A percentile compares a stretch with the other conserved stretches of the same genome.
Evolutionary conservation across 2,797 vertebrate species (phyloP).

Genomic region (Chaetophractus vellerosus): DNA sequence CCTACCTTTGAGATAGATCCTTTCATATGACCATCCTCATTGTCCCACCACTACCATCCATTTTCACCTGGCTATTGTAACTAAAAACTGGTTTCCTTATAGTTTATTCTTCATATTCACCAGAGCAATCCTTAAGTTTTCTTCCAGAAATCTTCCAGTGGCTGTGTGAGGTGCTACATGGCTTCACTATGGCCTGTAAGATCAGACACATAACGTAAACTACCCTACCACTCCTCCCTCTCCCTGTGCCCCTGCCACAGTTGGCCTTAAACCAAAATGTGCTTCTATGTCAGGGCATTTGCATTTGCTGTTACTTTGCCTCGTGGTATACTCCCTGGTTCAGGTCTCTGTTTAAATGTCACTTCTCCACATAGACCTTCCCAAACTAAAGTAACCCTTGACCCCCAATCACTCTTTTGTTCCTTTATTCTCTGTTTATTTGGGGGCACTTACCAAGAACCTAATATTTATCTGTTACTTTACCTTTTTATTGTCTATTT

Average conservation of each 20-base stretch:
- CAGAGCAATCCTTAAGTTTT: background rate
- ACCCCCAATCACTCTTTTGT: background rate
- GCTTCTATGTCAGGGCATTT: background rate
- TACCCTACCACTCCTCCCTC: background rate
- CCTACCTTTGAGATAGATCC: background rate
- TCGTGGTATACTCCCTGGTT: too few species aligned
- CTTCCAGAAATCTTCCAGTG: background rate
- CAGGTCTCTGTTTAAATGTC: too few species aligned
- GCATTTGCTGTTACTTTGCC: too few species aligned
- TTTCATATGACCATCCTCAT: background rate
- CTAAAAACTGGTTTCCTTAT: background rate
- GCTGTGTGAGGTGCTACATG: background rate
- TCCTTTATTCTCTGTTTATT: background rate
- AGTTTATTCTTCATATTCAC: background rate
- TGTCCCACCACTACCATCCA: background rate
- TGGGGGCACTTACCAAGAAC: background rate
- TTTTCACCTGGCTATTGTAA: background rate
- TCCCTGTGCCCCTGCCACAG: background rate
- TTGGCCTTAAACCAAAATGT: fast-evolving
- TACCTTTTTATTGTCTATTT: background rate
- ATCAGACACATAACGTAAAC: background rate
- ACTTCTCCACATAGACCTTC: background rate
- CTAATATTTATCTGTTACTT: background rate
- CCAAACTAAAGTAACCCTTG: background rate
- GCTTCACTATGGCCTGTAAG: background rate